These are phyloP conservation scores for Muscicapa striata DNA, from an alignment of 2,797 vertebrate species.

Conservation along the genomic window DNA sequence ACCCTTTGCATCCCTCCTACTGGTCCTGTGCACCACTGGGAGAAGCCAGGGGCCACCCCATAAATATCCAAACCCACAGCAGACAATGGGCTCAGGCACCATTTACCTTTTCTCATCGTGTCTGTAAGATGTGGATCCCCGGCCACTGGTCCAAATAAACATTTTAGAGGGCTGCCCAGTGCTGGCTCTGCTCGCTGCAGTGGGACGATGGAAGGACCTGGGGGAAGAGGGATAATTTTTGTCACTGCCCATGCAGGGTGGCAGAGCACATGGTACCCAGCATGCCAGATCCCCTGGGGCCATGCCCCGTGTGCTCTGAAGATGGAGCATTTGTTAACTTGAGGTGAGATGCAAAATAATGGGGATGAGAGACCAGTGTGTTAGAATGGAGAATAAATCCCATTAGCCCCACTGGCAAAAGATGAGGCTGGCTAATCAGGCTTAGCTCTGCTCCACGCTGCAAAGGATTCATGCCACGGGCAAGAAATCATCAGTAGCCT, in stretches of 20 bases:
- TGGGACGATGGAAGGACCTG: slow-evolving; percentile 84
- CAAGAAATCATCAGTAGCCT: not conserved
- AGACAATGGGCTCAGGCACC: not conserved
- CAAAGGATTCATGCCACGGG: not conserved
- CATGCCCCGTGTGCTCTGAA: not conserved
- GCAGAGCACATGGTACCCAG: slow-evolving; percentile 4
- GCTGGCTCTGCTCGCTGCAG: slow-evolving; percentile 75
- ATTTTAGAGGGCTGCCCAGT: slow-evolving; percentile 83
- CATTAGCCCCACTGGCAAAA: not conserved
- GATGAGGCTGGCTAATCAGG: not conserved
- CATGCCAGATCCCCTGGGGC: not conserved
- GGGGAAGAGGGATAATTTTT: slow-evolving; percentile 68
- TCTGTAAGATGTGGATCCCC: slow-evolving; percentile 83
- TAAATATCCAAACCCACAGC: not conserved
- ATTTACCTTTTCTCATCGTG: slow-evolving; percentile 88
- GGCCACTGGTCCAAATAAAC: slow-evolving; percentile 94
- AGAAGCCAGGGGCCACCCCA: not conserved
- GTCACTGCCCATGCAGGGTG: slow-evolving; percentile 16
- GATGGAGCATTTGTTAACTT: not conserved
- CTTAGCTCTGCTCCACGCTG: not conserved
- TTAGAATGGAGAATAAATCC: not conserved
- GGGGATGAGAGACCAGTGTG: not conserved
- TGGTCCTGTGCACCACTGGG: not conserved
- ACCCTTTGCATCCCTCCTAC: not conserved
- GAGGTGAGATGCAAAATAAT: slow-evolving; percentile 9